Conservation (phyloP, 2,797 vertebrate species). For the Myotis myotis region DNA sequence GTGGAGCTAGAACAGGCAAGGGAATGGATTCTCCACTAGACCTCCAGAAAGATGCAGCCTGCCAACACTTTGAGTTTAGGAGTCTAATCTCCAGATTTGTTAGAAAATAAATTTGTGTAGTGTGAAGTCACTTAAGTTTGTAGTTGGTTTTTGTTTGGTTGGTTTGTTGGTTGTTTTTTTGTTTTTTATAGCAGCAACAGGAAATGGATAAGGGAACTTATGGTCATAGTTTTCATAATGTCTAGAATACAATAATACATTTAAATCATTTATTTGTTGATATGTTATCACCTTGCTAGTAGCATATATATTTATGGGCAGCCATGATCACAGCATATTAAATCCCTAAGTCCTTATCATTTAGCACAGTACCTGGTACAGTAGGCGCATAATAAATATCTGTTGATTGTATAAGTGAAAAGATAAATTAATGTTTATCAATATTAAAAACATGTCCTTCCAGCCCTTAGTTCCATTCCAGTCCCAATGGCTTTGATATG, state of each 20-base stretch:
- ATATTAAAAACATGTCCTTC: neutral
- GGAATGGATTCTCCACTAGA: neutral
- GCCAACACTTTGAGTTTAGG: neutral
- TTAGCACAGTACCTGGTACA: neutral
- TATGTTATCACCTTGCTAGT: neutral
- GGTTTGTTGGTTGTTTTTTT: neutral
- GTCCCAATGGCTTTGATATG: neutral
- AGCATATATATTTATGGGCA: neutral
- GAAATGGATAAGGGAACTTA: neutral
- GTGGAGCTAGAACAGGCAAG: neutral
- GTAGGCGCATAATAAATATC: neutral
- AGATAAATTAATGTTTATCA: neutral
- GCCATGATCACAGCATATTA: neutral
- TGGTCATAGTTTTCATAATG: neutral
- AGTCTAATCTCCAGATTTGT: neutral
- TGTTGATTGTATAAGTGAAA: neutral
- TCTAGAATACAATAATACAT: neutral
- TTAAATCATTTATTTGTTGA: neutral
- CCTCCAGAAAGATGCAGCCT: neutral
- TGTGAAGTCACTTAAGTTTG: neutral
- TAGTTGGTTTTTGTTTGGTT: neutral
- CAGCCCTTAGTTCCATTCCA: neutral
- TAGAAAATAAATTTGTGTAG: neutral
- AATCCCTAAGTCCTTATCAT: neutral
- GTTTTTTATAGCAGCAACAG: neutral